Evolutionary conservation across 2,888 invertebrate species (phyloP), one percentile per base, ranked within the genome.

Genomic region (Cephus spinipes): DNA sequence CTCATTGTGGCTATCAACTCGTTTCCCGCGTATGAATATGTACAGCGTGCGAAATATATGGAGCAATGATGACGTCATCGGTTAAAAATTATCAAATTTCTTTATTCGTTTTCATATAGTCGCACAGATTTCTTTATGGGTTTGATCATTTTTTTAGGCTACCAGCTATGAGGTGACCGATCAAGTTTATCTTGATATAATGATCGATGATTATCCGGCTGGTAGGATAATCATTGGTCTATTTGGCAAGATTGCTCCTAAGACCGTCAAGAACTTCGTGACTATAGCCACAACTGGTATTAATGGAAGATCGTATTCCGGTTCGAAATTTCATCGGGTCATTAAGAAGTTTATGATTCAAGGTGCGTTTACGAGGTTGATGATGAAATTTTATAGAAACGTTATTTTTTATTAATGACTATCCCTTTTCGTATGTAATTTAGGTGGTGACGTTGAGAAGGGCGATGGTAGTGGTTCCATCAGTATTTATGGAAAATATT

Each of bases 271-370:
- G 85, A 98, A 98, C 91, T 98, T 98, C 89, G 93, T 95, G 83
- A 94, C 95, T n/a, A 93, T 98, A 55, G 96, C 97, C 34, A 93
- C 95, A 15, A 93, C 94, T 33, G 97, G 97, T 12, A 94, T 97
- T 79, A 93, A 95, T 82, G 96, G 96, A 33, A 94, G 94, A 89
- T 95, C 95, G 3, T 98, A 97, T 90, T 94, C 95, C 83, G 97
- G 96, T 23, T 94, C 96, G 4, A 94, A 92, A 83, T 97, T 98
- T 91, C 97, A 97, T 92, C 94, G 98, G 30, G 95, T 98, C 78
- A 96, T 98, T 83, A 95, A 96, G 90, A 94, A 96, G 83, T 98
- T 98, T 91, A 97, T 98, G 95, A 95, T 98, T 86, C 98, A 98
- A 94, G 98, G 97, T 96, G 23, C 2, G 55, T 71, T 71, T 32